Conservation (phyloP, 2,797 vertebrate genomes). For the Craterocephalus amniculus region DNA sequence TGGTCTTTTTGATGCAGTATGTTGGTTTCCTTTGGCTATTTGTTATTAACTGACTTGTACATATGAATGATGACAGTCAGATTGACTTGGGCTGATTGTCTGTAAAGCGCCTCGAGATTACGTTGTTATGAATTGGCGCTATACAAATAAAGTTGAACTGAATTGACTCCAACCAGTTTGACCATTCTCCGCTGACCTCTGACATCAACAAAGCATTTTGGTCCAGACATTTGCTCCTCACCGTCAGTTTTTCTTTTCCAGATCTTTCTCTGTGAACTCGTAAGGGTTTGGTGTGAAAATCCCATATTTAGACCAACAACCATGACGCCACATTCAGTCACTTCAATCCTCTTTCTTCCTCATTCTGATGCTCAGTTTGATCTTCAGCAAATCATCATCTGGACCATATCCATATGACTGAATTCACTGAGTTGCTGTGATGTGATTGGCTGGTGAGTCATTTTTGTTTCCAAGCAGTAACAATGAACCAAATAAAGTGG, state of each 20-base stretch:
- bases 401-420: not conserved
- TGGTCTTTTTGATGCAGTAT: too few species aligned
- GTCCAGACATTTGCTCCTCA: too few species aligned
- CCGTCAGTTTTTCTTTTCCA: too few species aligned
- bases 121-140: too few species aligned
- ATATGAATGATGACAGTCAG: too few species aligned
- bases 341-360: not conserved
- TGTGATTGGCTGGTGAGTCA: too few species aligned
- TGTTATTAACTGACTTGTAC: too few species aligned
- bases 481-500: not conserved
- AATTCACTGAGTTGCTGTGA: not conserved
- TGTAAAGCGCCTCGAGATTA: too few species aligned
- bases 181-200: constrained; percentile 52
- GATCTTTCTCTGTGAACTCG: not conserved
- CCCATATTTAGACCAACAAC: not conserved
- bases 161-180: constrained; percentile 17
- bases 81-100: too few species aligned
- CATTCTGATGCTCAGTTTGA: not conserved
- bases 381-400: not conserved
- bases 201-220: constrained; percentile 56
- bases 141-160: too few species aligned
- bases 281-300: too few species aligned
- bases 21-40: too few species aligned
- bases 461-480: not conserved
- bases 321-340: not conserved